Percentiles rank a stretch among this genome's conserved stretches.
These are phyloP conservation scores for crab-eating macaque (Macaca fascicularis) DNA, from an alignment of 2,113 vertebrate genomes.

Conservation along the genomic window T2T-MFA8v1.1 NC_088379.1:9940501-9941000, in stretches of 20 bases:
- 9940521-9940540: neutral
- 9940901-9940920: accelerated
- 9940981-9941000: neutral
- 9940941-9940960: neutral
- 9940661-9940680: neutral
- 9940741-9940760: neutral
- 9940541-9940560: neutral
- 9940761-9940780: neutral
- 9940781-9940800: neutral
- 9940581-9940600: neutral
- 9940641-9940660: neutral
- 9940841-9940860: neutral
- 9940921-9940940: neutral
- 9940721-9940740: neutral
- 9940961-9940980: neutral
- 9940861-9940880: neutral
- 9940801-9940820: no score
- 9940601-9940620: neutral
- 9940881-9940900: no score
- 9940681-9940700: accelerated
- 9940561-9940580: neutral
- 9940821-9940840: accelerated
- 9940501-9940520: neutral
- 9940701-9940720: accelerated
- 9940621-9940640: neutral